Percentiles rank a stretch among this genome's conserved stretches.
phyloP scores from a whole-genome alignment of 2,888 invertebrate genomes.

The Spilarctia lutea region DNA sequence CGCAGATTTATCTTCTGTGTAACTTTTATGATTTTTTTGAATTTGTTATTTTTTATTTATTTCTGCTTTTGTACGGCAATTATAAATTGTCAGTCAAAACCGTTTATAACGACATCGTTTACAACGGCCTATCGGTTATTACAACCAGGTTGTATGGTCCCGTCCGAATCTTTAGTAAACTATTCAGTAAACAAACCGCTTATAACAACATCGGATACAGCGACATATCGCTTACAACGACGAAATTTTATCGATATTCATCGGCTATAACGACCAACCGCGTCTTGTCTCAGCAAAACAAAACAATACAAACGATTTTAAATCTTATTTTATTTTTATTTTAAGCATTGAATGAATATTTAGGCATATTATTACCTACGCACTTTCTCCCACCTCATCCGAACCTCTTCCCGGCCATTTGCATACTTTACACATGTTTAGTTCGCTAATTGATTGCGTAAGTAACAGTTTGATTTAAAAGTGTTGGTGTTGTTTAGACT shows the following conservation, averaged over 20 bases:
- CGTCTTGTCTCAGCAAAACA: not conserved
- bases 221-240: conserved; percentile 3
- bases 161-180: not conserved
- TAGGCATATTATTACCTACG: not conserved
- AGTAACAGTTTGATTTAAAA: not conserved
- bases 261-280: conserved; percentile 7
- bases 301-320: not conserved
- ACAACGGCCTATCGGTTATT: conserved; percentile 3
- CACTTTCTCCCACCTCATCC: not conserved
- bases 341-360: not conserved
- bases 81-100: too few relatives aligned
- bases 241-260: not conserved
- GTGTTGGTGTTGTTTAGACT: not conserved
- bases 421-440: conserved; percentile 3
- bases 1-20: too few relatives aligned
- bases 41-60: too few relatives aligned
- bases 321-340: too few relatives aligned
- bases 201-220: conserved; percentile 5
- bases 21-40: too few relatives aligned
- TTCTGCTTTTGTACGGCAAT: too few relatives aligned
- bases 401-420: not conserved
- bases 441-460: not conserved
- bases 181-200: not conserved
- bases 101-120: conserved; percentile 3
- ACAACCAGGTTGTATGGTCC: not conserved